A percentile compares a stretch with the other conserved stretches of the same genome.
Evolutionary conservation across 1,140 invertebrate species (phyloP).

Genomic region (Lamellibrachia luymesi): DNA sequence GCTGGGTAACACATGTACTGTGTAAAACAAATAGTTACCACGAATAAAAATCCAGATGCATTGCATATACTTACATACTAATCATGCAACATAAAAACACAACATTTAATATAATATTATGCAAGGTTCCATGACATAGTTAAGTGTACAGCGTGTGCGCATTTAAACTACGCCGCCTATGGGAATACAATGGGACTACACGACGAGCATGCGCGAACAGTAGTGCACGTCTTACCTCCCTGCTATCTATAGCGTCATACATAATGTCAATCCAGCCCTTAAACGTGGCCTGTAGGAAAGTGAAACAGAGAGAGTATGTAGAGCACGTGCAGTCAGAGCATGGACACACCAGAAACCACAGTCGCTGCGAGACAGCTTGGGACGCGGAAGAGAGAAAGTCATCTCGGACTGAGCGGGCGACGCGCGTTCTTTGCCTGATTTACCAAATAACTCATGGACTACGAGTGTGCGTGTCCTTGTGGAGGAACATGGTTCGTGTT

Average conservation of each 20-base stretch:
- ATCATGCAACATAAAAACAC: neutral
- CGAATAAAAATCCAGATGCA: neutral
- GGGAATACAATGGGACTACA: neutral
- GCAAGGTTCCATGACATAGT: neutral
- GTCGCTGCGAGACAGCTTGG: neutral
- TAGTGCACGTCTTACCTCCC: constrained; percentile 67
- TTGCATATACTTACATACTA: neutral
- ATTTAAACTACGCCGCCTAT: neutral
- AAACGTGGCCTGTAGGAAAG: constrained; percentile 75
- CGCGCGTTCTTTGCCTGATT: neutral
- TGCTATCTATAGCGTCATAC: constrained; percentile 95
- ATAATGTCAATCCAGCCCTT: constrained; percentile 88
- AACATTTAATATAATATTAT: neutral
- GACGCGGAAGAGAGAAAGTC: neutral
- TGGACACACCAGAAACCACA: neutral
- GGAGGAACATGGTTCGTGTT: neutral
- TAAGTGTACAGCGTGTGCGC: neutral
- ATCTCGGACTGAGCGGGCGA: neutral
- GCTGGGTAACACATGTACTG: neutral
- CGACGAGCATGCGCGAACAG: constrained; percentile 4
- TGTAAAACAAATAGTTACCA: neutral
- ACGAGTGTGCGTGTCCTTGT: neutral
- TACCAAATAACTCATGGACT: neutral
- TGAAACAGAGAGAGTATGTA: neutral
- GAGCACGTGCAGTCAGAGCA: neutral